phyloP scores from a whole-genome alignment of 2,797 vertebrate genomes.

The Premnoplex brunnescens region DNA sequence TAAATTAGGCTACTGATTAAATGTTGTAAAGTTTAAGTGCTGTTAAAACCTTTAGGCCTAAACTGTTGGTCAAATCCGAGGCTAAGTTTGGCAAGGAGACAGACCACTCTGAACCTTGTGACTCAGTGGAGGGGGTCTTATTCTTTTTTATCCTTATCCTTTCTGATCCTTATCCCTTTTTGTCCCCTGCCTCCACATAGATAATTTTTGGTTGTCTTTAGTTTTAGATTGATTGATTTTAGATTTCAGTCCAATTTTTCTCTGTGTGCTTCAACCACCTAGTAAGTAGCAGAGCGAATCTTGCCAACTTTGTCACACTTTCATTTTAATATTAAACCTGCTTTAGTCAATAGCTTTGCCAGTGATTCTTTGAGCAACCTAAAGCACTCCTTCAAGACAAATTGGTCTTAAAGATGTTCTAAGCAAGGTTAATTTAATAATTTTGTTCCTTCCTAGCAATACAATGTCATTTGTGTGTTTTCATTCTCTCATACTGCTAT shows the following conservation, averaged over 20 bases:
- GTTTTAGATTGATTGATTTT: neutral
- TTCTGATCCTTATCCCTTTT: neutral
- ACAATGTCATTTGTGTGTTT: neutral
- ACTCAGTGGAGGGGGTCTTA: neutral
- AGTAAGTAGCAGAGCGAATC: neutral
- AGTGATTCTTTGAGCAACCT: neutral
- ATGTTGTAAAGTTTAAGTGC: neutral
- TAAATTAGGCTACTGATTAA: neutral
- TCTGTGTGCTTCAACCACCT: neutral
- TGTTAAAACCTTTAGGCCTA: neutral
- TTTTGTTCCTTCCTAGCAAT: neutral
- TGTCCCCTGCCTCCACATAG: neutral
- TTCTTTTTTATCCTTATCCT: neutral
- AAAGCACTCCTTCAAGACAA: neutral
- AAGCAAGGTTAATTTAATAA: neutral
- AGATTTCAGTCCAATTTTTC: neutral
- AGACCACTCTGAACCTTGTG: neutral
- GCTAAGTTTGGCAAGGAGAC: neutral
- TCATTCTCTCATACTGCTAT: neutral
- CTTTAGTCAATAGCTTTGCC: neutral
- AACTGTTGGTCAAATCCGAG: neutral
- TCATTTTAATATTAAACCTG: neutral
- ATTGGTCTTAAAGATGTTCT: neutral
- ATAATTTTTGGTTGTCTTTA: neutral
- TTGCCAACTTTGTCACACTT: neutral